These are phyloP conservation scores for Otolemur garnettii DNA, from an alignment of 2,113 vertebrate genomes.

Conservation along the genomic window DNA sequence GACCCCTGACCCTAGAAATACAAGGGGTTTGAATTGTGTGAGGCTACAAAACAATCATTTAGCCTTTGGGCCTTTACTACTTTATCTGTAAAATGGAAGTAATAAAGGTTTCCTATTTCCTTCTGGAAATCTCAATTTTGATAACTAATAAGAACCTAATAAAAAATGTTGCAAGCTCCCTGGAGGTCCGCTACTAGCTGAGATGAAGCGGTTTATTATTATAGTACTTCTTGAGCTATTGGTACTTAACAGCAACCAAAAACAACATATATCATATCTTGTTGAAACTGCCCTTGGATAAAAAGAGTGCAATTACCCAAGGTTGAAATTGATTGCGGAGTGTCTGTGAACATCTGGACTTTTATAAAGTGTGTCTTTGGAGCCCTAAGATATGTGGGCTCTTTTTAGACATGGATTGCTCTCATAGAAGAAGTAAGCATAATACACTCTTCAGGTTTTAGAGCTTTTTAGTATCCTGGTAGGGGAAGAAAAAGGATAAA, in stretches of 20 bases:
- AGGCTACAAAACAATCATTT: slow-evolving; percentile 52
- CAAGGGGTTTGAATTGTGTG: background rate
- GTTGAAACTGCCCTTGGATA: slow-evolving; percentile 75
- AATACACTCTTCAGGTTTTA: background rate
- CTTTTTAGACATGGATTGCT: background rate
- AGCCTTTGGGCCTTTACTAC: slow-evolving; percentile 72
- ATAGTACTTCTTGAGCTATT: slow-evolving; percentile 47
- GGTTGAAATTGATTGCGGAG: slow-evolving; percentile 68
- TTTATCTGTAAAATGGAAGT: slow-evolving; percentile 78
- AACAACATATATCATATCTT: slow-evolving; percentile 76
- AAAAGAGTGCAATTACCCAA: slow-evolving; percentile 70
- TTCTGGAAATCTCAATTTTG: slow-evolving; percentile 64
- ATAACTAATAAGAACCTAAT: slow-evolving; percentile 74
- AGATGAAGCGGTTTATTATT: slow-evolving; percentile 69
- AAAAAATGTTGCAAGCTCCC: slow-evolving; percentile 55
- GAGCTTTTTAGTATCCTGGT: background rate
- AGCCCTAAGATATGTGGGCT: slow-evolving; percentile 29
- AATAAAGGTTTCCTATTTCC: slow-evolving; percentile 50
- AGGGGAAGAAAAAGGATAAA: background rate
- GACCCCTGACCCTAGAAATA: slow-evolving; percentile 5
- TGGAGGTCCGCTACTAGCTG: slow-evolving; percentile 63
- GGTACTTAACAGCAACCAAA: slow-evolving; percentile 74
- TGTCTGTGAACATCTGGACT: slow-evolving; percentile 72
- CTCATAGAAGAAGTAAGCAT: background rate
- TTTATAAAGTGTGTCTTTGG: slow-evolving; percentile 70